These are phyloP conservation scores for Enchytraeus crypticus DNA, from an alignment of 2,888 invertebrate species.

Conservation along the genomic window DNA sequence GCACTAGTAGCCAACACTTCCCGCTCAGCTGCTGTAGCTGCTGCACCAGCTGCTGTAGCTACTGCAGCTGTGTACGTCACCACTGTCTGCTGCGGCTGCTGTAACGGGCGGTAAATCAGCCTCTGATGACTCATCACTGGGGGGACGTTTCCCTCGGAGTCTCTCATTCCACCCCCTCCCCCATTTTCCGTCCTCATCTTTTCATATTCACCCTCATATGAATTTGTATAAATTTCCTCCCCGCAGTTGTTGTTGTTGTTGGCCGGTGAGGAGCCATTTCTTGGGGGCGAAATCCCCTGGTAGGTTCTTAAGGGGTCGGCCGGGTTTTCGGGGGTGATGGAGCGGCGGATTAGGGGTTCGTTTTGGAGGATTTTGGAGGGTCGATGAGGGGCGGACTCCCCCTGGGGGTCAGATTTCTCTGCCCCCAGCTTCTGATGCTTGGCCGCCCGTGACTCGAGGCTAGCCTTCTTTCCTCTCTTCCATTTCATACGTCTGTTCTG, in stretches of 20 bases:
- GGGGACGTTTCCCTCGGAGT: background rate
- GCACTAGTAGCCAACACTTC: background rate
- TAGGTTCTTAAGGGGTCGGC: background rate
- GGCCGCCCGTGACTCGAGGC: slow-evolving; percentile 41
- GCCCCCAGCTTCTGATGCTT: slow-evolving; percentile 10
- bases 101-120: background rate
- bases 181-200: background rate
- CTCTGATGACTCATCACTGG: background rate
- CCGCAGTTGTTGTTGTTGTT: background rate
- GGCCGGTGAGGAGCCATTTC: background rate
- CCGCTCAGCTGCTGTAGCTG: too few species aligned
- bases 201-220: too few species aligned
- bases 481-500: slow-evolving; percentile 98
- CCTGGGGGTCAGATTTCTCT: slow-evolving; percentile 4
- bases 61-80: too few species aligned
- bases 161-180: background rate
- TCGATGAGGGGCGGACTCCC: too few species aligned
- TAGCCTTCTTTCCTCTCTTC: slow-evolving; percentile 93
- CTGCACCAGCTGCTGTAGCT: too few species aligned
- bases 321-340: background rate
- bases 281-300: background rate
- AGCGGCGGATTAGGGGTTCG: too few species aligned
- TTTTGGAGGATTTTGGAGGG: too few species aligned
- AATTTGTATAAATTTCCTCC: too few species aligned
- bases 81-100: background rate